Percentiles rank a stretch among this genome's conserved stretches.
Evolutionary conservation across 2,888 invertebrate genomes (phyloP).

Genomic region (Eupithecia subumbrata): DNA sequence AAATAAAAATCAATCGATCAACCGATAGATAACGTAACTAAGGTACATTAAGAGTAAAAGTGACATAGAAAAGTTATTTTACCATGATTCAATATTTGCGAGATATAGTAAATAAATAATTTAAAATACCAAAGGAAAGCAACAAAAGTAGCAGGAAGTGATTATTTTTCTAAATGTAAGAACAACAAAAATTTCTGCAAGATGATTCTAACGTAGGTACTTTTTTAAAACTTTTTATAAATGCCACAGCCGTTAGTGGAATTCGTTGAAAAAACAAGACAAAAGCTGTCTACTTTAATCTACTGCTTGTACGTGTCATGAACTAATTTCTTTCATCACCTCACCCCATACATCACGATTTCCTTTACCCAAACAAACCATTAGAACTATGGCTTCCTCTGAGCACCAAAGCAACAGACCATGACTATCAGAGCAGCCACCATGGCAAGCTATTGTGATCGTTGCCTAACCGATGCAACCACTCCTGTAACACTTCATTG

Average conservation of each 20-base stretch:
- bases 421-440: slow-evolving; percentile 62
- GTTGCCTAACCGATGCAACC: slow-evolving; percentile 59
- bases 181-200: too few species aligned
- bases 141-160: neutral
- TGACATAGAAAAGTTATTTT: neutral
- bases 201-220: neutral
- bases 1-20: slow-evolving; percentile 41
- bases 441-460: slow-evolving; percentile 59
- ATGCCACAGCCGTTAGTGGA: neutral
- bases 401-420: slow-evolving; percentile 42
- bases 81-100: neutral
- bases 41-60: neutral
- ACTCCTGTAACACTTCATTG: slow-evolving; percentile 73
- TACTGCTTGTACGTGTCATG: neutral
- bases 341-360: neutral
- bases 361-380: slow-evolving; percentile 2
- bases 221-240: neutral
- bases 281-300: neutral
- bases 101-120: neutral
- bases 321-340: neutral
- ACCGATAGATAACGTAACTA: slow-evolving; percentile 2
- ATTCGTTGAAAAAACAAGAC: too few species aligned
- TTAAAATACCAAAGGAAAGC: too few species aligned
- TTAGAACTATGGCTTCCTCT: slow-evolving; percentile 28
- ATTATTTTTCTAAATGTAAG: neutral